These are phyloP conservation scores for Rhincodon typus DNA, from an alignment of 2,797 vertebrate species.

Conservation along the genomic window DNA sequence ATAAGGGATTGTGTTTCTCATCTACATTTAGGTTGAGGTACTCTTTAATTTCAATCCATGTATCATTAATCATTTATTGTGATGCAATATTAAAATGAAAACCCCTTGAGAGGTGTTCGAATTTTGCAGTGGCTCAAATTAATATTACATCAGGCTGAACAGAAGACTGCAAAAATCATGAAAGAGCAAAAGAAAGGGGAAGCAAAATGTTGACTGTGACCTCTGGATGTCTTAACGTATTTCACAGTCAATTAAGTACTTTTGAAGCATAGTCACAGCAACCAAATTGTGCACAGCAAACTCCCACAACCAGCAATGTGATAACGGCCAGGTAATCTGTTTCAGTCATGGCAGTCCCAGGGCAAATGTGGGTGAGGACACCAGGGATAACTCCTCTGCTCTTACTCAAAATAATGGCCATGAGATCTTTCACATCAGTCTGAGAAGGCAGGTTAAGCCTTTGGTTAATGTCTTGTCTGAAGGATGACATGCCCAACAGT, in stretches of 20 bases:
- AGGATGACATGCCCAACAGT: not conserved
- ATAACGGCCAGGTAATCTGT: not conserved
- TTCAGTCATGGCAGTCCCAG: not conserved
- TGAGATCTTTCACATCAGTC: not conserved
- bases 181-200: not conserved
- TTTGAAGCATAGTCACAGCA: not conserved
- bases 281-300: not conserved
- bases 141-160: slow-evolving; percentile 16
- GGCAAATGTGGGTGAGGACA: not conserved
- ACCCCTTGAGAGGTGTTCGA: not conserved
- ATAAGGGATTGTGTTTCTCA: not conserved
- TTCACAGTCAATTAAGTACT: not conserved
- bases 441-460: not conserved
- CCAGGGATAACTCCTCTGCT: not conserved
- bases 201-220: not conserved
- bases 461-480: not conserved
- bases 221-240: not conserved
- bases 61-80: slow-evolving; percentile 30
- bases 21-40: not conserved
- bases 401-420: not conserved
- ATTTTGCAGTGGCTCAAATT: not conserved
- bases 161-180: not conserved
- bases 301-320: not conserved
- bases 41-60: slow-evolving; percentile 16
- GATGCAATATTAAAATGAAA: not conserved